These are phyloP conservation scores for Busseola fusca DNA, from an alignment of 2,888 invertebrate genomes.

Conservation along the genomic window DNA sequence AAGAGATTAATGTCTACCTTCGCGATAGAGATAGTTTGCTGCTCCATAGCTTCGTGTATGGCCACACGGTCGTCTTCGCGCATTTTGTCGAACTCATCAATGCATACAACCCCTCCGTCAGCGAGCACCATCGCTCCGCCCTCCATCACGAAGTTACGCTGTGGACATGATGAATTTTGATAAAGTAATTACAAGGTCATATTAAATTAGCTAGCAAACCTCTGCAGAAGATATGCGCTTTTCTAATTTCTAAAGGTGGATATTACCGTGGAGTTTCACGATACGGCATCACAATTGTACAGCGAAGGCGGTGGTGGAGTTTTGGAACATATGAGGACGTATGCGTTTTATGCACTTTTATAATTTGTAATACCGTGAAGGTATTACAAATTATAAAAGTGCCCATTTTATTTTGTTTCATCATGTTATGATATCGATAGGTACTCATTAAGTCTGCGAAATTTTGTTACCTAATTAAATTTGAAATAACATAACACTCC, in stretches of 20 bases:
- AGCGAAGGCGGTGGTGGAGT: too few relatives aligned
- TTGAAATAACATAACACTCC: background rate
- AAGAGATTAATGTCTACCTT: conserved; percentile 89
- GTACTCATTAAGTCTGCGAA: background rate
- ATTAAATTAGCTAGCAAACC: background rate
- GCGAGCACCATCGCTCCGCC: conserved; percentile 99
- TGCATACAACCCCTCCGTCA: conserved; percentile 99
- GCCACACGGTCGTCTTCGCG: conserved; percentile 99
- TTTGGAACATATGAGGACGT: background rate
- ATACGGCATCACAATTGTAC: background rate
- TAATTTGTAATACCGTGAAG: background rate
- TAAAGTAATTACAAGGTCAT: background rate
- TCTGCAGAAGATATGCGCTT: background rate
- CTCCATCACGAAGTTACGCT: conserved; percentile 99
- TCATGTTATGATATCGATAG: too few relatives aligned
- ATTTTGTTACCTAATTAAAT: background rate
- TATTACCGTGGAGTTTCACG: background rate
- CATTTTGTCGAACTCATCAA: conserved; percentile 99
- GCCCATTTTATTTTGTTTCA: background rate
- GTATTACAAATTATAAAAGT: background rate
- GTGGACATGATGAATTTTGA: conserved; percentile 40
- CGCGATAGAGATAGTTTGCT: conserved; percentile 99
- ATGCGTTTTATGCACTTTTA: background rate
- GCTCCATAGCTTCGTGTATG: conserved; percentile 99
- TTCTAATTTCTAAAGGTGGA: background rate